phyloP scores from a whole-genome alignment of 2,797 vertebrate genomes.

The Galaxias olidus region DNA sequence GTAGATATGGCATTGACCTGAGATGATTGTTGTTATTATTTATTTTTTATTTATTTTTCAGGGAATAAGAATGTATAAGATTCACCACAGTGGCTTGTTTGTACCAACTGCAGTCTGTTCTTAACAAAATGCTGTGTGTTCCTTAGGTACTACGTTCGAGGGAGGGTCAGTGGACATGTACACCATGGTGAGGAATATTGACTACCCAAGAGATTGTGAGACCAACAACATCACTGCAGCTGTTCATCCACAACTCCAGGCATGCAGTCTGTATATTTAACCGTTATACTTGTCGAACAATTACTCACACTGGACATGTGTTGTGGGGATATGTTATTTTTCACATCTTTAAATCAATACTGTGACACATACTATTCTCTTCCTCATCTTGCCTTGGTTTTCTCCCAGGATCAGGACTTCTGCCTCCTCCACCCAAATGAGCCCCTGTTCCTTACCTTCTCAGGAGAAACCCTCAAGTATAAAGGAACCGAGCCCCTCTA shows the following conservation, averaged over 20 bases:
- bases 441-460: slow-evolving; percentile 79
- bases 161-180: slow-evolving; percentile 75
- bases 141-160: slow-evolving; percentile 72
- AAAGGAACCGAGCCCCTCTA: slow-evolving; percentile 68
- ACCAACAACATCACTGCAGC: slow-evolving; percentile 71
- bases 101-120: no score
- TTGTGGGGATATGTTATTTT: no score
- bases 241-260: slow-evolving; percentile 82
- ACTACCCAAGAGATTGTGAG: slow-evolving; percentile 73
- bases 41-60: no score
- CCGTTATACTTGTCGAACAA: no score
- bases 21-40: no score
- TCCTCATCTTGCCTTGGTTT: not conserved
- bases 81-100: no score
- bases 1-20: no score
- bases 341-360: no score
- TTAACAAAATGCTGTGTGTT: no score
- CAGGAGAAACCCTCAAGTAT: slow-evolving; percentile 72
- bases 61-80: no score
- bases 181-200: slow-evolving; percentile 58
- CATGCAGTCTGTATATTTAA: no score
- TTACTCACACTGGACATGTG: no score
- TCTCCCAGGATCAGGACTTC: slow-evolving; percentile 78
- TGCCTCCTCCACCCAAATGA: slow-evolving; percentile 72
- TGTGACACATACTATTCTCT: not conserved